Base-by-base conservation (phyloP, 1,140 invertebrate species). In the Drosophila willistoni region DNA sequence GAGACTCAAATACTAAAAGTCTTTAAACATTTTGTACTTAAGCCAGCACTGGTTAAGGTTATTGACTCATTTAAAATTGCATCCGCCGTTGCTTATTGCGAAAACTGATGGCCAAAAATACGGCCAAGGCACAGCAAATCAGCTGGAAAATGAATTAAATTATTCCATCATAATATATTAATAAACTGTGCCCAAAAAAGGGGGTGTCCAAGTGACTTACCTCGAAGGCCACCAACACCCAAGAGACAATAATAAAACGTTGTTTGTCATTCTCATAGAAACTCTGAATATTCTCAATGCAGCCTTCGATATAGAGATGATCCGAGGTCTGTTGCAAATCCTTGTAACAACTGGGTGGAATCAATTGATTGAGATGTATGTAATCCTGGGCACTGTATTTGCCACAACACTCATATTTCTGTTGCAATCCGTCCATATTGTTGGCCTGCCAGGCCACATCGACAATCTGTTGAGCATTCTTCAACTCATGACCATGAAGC, bases 11-110 rank as follows among this genome's bases (percentile, higher is more conserved):
- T 62, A 36, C 29, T 7, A 12, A 33, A 57, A 57, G 55, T 19
- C 55, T 36, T 57, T 12, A n/a, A 55, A 22, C n/a, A 14, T 9
- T 79, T 87, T 87, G 79, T 84, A 83, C 84, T 79, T 63, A 25
- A 29, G 64, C 63, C 51, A 64, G 22, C 63, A 22, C 39, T 39
- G 66, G 42, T 44, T 63, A 12, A 19, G 33, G n/a, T 14, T 17
- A 14, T 44, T 14, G 57, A 25, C 51, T 62, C 14, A 0, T 73
- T 76, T 91, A 91, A 72, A 91, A 91, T 66, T 91, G 83, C 90
- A 91, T 71, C 47, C 90, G 90, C 25, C 90, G 67, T 71, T 91
- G 90, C 57, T 91, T 91, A 61, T 91, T 91, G 36, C 82, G 84
- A 80, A 91, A 90, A 73, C 80, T 91, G 9, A 91, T 85, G 62